A percentile compares a stretch with the other conserved stretches of the same genome.
These are phyloP conservation scores for Nebria brevicollis DNA, from an alignment of 2,888 invertebrate genomes.

Conservation along the genomic window DNA sequence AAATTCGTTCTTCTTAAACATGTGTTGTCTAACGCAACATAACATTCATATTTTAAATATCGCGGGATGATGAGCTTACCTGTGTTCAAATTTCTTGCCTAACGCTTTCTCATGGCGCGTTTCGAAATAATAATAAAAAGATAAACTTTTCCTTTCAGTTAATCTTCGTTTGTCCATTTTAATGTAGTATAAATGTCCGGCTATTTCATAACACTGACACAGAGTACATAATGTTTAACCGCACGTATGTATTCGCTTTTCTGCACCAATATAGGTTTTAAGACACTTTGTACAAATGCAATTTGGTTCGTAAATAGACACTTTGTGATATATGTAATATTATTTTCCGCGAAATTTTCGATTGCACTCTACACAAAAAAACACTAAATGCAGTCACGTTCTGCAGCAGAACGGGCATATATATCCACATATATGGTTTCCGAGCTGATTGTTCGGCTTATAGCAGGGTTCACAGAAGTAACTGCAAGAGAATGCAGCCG, in stretches of 20 bases:
- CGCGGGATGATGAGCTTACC: too few species aligned
- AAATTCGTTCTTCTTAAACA: too few species aligned
- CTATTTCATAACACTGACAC: too few species aligned
- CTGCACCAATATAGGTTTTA: constrained; percentile 2
- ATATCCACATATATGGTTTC: constrained; percentile 45
- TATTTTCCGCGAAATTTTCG: not conserved
- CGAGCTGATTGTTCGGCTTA: constrained; percentile 47
- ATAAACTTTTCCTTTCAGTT: too few species aligned
- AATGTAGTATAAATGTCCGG: too few species aligned
- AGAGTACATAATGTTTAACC: too few species aligned
- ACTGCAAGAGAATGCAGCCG: constrained; percentile 50
- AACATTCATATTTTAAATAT: too few species aligned
- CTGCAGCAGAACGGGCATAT: constrained; percentile 31
- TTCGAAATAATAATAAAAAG: too few species aligned
- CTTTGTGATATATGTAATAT: not conserved
- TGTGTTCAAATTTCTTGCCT: not conserved
- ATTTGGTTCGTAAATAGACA: not conserved
- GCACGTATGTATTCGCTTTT: too few species aligned
- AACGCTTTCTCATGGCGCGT: too few species aligned
- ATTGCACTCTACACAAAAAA: not conserved
- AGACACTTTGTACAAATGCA: not conserved
- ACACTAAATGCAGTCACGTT: not conserved
- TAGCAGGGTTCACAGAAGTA: constrained; percentile 53
- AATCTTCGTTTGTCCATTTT: too few species aligned
- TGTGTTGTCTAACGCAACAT: too few species aligned